phyloP scores from a whole-genome alignment of 2,113 vertebrate genomes.

The Narcine bancroftii region DNA sequence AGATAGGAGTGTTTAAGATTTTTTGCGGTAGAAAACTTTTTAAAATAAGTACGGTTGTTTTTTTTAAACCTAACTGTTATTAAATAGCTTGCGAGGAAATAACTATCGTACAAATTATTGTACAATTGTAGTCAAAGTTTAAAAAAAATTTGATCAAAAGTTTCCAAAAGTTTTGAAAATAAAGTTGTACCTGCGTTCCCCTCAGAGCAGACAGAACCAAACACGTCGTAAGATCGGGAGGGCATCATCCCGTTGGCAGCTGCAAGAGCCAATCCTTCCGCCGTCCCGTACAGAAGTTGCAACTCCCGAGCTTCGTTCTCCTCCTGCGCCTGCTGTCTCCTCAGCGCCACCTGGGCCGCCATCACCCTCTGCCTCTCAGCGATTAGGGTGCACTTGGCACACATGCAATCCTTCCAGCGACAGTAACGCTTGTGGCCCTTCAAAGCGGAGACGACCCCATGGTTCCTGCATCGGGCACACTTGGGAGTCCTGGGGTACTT shows the following conservation, averaged over 20 bases:
- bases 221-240: constrained; percentile 86
- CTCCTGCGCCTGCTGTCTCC: constrained; percentile 93
- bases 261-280: constrained; percentile 90
- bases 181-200: constrained; percentile 56
- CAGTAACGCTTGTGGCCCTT: constrained; percentile 99
- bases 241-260: constrained; percentile 96
- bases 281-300: constrained; percentile 93
- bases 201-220: constrained; percentile 68
- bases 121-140: background rate
- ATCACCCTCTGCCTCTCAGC: constrained; percentile 96
- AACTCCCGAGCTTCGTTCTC: constrained; percentile 94
- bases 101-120: background rate
- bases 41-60: background rate
- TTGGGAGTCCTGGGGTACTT: constrained; percentile 96
- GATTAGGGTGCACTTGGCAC: constrained; percentile 96
- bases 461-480: constrained; percentile 93
- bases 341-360: constrained; percentile 92
- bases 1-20: background rate
- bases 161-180: background rate
- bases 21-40: background rate
- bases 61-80: no score
- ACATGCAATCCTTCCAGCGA: constrained; percentile 98
- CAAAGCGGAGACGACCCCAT: constrained; percentile 91
- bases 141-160: background rate
- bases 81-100: no score